Evolutionary conservation across 2,888 invertebrate genomes (phyloP).

Genomic region (Heteromurus nitidus): DNA sequence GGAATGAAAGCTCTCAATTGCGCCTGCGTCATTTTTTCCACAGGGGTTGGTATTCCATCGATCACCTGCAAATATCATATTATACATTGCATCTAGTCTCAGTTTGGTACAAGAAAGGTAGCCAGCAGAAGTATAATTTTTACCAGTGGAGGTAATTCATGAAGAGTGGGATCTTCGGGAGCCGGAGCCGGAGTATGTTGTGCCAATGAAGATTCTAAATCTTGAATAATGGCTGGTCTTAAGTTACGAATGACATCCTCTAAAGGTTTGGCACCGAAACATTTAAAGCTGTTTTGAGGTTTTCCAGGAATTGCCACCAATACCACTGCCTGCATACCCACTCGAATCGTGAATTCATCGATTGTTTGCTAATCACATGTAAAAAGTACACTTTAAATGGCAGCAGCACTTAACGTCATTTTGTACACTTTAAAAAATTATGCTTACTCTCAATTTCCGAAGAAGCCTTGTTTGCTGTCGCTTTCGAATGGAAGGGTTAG

Average conservation of each 20-base stretch:
- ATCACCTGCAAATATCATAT: slow-evolving; percentile 77
- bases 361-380: slow-evolving; percentile 85
- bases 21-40: slow-evolving; percentile 99
- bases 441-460: slow-evolving; percentile 84
- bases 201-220: slow-evolving; percentile 92
- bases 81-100: too few relatives aligned
- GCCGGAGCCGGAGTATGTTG: slow-evolving; percentile 92
- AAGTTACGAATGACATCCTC: slow-evolving; percentile 94
- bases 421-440: neutral
- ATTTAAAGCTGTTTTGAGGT: slow-evolving; percentile 96
- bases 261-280: slow-evolving; percentile 96
- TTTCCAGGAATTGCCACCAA: slow-evolving; percentile 97
- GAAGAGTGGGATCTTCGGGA: slow-evolving; percentile 92
- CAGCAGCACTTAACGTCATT: neutral
- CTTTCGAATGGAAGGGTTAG: slow-evolving; percentile 96
- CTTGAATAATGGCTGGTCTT: slow-evolving; percentile 94
- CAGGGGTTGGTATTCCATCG: slow-evolving; percentile 97
- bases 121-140: too few relatives aligned
- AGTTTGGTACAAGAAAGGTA: too few relatives aligned
- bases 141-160: slow-evolving; percentile 95
- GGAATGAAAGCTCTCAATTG: slow-evolving; percentile 97
- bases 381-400: neutral
- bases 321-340: slow-evolving; percentile 97
- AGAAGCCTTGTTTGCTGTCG: slow-evolving; percentile 95
- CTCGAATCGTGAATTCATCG: slow-evolving; percentile 96